Base-by-base conservation (phyloP, 2,797 vertebrate genomes). In the Gephyroberyx darwinii region DNA sequence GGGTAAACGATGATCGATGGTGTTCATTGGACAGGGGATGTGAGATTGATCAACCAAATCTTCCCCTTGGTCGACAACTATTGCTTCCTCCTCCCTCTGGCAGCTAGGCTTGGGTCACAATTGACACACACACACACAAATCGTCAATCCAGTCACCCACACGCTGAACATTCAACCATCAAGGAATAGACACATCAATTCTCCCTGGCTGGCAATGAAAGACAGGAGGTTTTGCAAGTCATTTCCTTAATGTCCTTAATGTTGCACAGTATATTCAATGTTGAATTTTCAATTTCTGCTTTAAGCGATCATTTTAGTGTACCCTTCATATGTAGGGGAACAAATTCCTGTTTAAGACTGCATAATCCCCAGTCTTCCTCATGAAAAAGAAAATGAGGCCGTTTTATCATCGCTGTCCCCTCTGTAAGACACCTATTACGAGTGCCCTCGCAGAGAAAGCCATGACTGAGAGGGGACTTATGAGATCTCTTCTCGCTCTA, bases 1-100 rank as follows among this genome's bases (percentile, higher is more conserved):
- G 51, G 63, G 54, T 75, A 88, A 83, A 92, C 70, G 81, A 86
- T 89, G 90, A 92, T 90, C 65, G 86, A 91, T 92, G 83, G 47
- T 60, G 67, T 86, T 83, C 69, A 58, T 69, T 86, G 84, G 75
- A 74, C 66, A 65, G 76, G 26, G 54, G 51, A 71, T 5, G 10
- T 33, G 58, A 78, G 80, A 88, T 69, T 81, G 75, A 88, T 83
- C 64, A 59, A 53, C 83, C 78, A 85, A 71, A 84, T 85, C 84
- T 66, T 80, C 76, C 80, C 81, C 54, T 60, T 68, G 71, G 71
- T 86, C 66, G 75, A 75, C 84, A 60, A 71, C 80, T 58, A 68
- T 58, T 37, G 35, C 52, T 71, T 68, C 63, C 59, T 78, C 52
- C 56, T 84, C 74, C 75, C 77, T 78, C 66, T 84, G 80, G 77